phyloP scores from a whole-genome alignment of 2,888 invertebrate species.

The Aethes cnicana region DNA sequence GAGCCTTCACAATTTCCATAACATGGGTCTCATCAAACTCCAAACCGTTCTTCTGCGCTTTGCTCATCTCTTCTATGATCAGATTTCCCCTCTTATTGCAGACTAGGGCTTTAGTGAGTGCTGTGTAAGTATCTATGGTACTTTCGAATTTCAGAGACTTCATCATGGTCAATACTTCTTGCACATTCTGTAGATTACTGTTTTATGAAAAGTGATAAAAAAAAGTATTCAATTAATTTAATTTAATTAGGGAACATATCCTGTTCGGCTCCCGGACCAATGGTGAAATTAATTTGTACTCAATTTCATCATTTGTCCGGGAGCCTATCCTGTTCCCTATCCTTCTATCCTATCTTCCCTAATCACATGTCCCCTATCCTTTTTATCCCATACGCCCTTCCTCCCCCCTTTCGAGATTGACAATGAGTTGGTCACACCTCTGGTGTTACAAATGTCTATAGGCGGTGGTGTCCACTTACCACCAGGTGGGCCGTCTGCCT shows the following conservation, averaged over 20 bases:
- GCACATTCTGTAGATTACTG: constrained; percentile 65
- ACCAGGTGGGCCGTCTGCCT: no score
- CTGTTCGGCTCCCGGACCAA: no score
- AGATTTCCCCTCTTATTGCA: constrained; percentile 62
- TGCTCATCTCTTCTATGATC: constrained; percentile 59
- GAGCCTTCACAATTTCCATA: constrained; percentile 74
- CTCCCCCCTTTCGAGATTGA: no score
- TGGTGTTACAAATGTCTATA: no score
- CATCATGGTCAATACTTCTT: constrained; percentile 82
- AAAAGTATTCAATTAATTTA: not conserved
- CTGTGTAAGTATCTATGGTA: constrained; percentile 74
- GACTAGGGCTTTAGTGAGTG: constrained; percentile 74
- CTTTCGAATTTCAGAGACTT: constrained; percentile 74
- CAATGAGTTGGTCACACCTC: no score
- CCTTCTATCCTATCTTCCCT: no score
- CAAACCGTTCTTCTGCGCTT: constrained; percentile 49
- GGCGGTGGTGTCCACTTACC: no score
- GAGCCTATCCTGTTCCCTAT: no score
- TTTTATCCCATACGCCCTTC: no score
- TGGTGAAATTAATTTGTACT: not conserved
- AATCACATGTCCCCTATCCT: no score
- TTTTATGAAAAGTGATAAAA: constrained; percentile 22
- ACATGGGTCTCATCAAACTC: constrained; percentile 66
- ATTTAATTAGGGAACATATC: no score
- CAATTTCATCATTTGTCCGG: not conserved